Conservation (phyloP, 2,888 invertebrate species). For the Flexamia atlantica region DNA sequence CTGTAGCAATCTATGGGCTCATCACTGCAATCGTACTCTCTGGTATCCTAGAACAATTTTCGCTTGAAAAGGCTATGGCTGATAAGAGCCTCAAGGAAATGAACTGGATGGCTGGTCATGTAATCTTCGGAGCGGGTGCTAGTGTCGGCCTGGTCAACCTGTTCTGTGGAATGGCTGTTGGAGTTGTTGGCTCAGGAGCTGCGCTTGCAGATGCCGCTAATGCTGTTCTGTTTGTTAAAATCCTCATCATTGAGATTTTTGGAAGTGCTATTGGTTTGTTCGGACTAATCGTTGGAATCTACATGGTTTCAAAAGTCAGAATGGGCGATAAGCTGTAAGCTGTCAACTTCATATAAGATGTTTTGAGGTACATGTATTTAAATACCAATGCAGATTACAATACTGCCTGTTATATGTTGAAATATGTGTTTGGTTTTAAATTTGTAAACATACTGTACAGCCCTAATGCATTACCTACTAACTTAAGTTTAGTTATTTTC, state of each 20-base stretch:
- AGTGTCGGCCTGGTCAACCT: conserved; percentile 97
- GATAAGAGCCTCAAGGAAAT: conserved; percentile 73
- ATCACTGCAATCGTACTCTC: conserved; percentile 98
- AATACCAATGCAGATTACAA: neutral
- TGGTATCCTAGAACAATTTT: conserved; percentile 80
- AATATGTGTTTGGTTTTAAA: neutral
- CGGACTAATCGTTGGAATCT: conserved; percentile 98
- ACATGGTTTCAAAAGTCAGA: conserved; percentile 90
- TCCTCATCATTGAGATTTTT: conserved; percentile 99
- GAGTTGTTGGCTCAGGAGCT: conserved; percentile 98
- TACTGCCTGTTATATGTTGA: neutral
- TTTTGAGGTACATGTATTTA: too few relatives aligned
- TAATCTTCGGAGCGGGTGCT: conserved; percentile 92
- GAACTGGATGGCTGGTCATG: conserved; percentile 82
- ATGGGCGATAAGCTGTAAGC: conserved; percentile 69
- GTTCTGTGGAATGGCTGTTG: conserved; percentile 97
- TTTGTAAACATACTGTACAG: too few relatives aligned
- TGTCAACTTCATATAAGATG: too few relatives aligned
- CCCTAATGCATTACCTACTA: too few relatives aligned
- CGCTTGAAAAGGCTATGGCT: conserved; percentile 30
- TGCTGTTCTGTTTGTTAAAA: conserved; percentile 97
- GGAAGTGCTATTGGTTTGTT: conserved; percentile 99
- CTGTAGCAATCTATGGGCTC: conserved; percentile 99
- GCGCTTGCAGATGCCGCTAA: conserved; percentile 99
- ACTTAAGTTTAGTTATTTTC: too few relatives aligned